Evolutionary conservation across 1,140 invertebrate species (phyloP).

Genomic region (Sitophilus oryzae): DNA sequence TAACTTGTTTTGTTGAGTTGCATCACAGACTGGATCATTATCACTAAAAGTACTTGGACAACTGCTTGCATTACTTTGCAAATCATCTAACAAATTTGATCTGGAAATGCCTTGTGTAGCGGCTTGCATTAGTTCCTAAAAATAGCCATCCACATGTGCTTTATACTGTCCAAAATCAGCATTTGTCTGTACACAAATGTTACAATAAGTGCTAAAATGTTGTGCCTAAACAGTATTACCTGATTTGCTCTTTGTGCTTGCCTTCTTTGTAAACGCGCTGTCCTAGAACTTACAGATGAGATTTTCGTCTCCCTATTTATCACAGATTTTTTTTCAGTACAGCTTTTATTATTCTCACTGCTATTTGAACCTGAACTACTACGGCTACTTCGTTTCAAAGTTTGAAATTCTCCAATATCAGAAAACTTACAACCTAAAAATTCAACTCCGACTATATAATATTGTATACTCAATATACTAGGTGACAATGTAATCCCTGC

Average conservation of each 20-base stretch:
- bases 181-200: no score
- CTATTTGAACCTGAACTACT: conserved; percentile 21
- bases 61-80: conserved; percentile 44
- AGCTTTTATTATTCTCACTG: conserved; percentile 18
- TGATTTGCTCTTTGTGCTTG: conserved; percentile 39
- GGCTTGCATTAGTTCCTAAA: conserved; percentile 33
- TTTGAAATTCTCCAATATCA: conserved; percentile 51
- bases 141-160: no score
- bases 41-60: conserved; percentile 42
- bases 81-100: conserved; percentile 42
- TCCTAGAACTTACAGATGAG: conserved; percentile 30
- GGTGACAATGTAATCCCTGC: no score
- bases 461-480: no score
- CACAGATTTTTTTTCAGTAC: conserved; percentile 35
- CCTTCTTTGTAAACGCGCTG: conserved; percentile 37
- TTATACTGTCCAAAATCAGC: no score
- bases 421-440: conserved; percentile 61
- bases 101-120: conserved; percentile 29
- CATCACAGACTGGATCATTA: conserved; percentile 42
- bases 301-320: conserved; percentile 29
- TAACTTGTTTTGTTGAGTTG: conserved; percentile 34
- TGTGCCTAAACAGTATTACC: conserved; percentile 1
- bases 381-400: conserved; percentile 18
- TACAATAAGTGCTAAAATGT: no score
- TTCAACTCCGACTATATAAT: no score